Evolutionary conservation across 2,888 invertebrate genomes (phyloP).

Genomic region (Folsomia candida): DNA sequence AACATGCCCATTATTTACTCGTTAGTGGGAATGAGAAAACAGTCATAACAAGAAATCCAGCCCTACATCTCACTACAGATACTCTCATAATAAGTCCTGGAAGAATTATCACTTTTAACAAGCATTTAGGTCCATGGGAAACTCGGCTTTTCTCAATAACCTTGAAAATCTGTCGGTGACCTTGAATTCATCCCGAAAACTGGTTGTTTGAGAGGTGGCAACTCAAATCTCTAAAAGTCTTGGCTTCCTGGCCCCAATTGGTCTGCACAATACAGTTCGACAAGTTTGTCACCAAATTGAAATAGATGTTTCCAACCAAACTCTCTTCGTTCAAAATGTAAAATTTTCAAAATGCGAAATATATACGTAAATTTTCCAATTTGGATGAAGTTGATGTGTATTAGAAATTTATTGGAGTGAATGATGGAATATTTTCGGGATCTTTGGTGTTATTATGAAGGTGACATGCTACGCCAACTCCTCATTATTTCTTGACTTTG

Average conservation of each 20-base stretch:
- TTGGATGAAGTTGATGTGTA: background rate
- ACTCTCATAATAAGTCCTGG: too few species aligned
- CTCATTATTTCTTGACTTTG: too few species aligned
- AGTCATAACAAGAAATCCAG: background rate
- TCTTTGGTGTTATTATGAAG: background rate
- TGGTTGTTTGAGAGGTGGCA: background rate
- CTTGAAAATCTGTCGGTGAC: too few species aligned
- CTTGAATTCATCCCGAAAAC: background rate
- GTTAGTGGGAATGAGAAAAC: background rate
- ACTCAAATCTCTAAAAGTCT: background rate
- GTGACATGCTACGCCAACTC: too few species aligned
- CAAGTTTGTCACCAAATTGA: background rate
- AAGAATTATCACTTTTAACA: too few species aligned
- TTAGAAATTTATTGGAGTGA: background rate
- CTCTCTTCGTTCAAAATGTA: background rate
- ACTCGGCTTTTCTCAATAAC: too few species aligned
- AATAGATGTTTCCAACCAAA: background rate
- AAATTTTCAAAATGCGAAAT: too few species aligned
- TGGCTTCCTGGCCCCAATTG: background rate
- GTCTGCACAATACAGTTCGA: background rate
- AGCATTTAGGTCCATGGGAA: too few species aligned
- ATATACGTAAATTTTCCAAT: background rate
- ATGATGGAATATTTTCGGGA: background rate
- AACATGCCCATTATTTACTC: background rate
- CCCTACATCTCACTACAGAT: background rate